These are phyloP conservation scores for Lordiphosa fenestrarum DNA, from an alignment of 2,888 invertebrate species.

Conservation along the genomic window DNA sequence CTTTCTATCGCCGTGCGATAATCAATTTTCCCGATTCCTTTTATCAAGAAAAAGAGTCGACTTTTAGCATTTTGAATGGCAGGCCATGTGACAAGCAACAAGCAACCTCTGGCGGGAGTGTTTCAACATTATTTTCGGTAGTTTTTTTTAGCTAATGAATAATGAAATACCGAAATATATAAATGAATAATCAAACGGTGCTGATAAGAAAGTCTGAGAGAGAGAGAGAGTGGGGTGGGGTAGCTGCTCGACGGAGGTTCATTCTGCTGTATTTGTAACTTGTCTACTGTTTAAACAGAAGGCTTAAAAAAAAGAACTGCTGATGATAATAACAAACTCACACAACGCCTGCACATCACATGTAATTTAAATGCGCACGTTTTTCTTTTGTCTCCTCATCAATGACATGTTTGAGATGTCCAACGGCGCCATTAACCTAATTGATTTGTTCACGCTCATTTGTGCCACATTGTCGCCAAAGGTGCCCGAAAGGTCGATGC, in stretches of 20 bases:
- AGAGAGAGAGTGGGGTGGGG: neutral
- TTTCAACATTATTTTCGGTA: slow-evolving; percentile 9
- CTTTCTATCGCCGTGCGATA: neutral
- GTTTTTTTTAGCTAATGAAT: slow-evolving; percentile 27
- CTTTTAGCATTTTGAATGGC: slow-evolving; percentile 18
- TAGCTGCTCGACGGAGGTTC: no score
- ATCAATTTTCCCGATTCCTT: slow-evolving; percentile 5
- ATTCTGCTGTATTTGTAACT: no score
- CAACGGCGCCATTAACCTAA: slow-evolving; percentile 54
- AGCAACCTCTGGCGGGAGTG: neutral
- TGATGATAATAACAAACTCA: slow-evolving; percentile 11
- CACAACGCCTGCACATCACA: neutral
- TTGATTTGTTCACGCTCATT: slow-evolving; percentile 49
- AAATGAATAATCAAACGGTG: slow-evolving; percentile 34
- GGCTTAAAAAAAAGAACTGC: slow-evolving; percentile 9
- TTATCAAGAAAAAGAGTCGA: slow-evolving; percentile 24
- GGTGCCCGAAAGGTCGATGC: slow-evolving; percentile 25
- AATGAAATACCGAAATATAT: slow-evolving; percentile 36
- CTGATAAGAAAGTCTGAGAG: neutral
- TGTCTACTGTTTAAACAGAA: slow-evolving; percentile 27
- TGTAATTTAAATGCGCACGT: no score
- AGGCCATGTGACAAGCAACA: slow-evolving; percentile 48
- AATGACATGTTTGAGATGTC: no score
- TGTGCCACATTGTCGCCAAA: slow-evolving; percentile 13
- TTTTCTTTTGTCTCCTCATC: no score